phyloP scores from a whole-genome alignment of 2,113 vertebrate genomes.

The Butastur rufipennis region DNA sequence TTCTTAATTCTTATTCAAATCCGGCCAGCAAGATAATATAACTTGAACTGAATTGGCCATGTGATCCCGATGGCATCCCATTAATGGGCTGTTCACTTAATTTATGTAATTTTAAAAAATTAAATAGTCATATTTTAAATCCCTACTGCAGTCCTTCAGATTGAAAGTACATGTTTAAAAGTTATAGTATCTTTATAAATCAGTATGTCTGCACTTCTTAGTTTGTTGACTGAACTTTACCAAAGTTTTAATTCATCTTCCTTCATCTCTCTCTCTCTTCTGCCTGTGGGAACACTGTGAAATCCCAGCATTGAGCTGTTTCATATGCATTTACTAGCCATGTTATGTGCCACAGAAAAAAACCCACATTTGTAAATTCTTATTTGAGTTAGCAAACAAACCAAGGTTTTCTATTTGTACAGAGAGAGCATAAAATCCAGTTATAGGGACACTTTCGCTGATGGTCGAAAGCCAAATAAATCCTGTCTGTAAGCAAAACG shows the following conservation, averaged over 20 bases:
- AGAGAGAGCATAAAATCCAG: background rate
- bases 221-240: slow-evolving; percentile 66
- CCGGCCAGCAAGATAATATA: slow-evolving; percentile 76
- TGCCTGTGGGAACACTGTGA: background rate
- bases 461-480: slow-evolving; percentile 2
- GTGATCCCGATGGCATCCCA: slow-evolving; percentile 75
- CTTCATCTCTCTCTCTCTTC: background rate
- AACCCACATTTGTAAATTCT: background rate
- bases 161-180: slow-evolving; percentile 73
- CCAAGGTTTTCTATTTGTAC: background rate
- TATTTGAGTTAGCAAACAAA: slow-evolving; percentile 9
- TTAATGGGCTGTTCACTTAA: slow-evolving; percentile 81
- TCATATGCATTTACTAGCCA: background rate
- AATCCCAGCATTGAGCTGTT: background rate
- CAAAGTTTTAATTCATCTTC: slow-evolving; percentile 54
- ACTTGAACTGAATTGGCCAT: slow-evolving; percentile 79
- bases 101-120: slow-evolving; percentile 85
- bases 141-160: slow-evolving; percentile 72
- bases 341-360: background rate
- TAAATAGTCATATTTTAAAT: slow-evolving; percentile 80
- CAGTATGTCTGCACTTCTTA: slow-evolving; percentile 64
- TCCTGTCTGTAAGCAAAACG: background rate
- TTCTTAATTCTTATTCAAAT: slow-evolving; percentile 84
- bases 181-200: slow-evolving; percentile 76
- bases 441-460: slow-evolving; percentile 1